Percentiles rank a stretch among this genome's conserved stretches.
Conservation (phyloP, 2,113 vertebrate genomes). For the Apodemus speciosus region DNA sequence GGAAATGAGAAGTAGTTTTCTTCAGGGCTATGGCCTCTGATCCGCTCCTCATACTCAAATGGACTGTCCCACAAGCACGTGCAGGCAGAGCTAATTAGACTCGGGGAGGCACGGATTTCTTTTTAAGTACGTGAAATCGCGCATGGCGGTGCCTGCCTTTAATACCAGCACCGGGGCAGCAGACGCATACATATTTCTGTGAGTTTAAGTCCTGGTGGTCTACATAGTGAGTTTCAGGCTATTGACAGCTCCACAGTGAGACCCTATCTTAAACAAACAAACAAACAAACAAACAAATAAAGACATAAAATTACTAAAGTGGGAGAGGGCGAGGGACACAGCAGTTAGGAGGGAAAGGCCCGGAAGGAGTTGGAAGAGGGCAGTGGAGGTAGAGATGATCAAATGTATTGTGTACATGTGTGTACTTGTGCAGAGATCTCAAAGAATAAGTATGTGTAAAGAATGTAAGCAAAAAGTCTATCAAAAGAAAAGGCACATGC, state of each 20-base stretch:
- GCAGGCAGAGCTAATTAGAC: background rate
- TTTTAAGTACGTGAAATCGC: background rate
- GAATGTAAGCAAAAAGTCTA: background rate
- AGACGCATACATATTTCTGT: background rate
- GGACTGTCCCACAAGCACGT: background rate
- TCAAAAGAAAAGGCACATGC: background rate
- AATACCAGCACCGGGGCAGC: background rate
- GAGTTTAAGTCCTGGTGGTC: background rate
- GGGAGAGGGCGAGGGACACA: too few relatives aligned
- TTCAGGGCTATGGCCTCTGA: background rate
- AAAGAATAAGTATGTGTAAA: background rate
- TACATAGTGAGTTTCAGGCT: background rate
- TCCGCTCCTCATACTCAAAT: too few relatives aligned
- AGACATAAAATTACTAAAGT: background rate
- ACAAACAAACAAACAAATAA: background rate
- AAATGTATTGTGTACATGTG: background rate
- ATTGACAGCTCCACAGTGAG: background rate
- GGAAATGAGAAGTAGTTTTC: too few relatives aligned
- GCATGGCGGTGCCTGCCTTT: background rate
- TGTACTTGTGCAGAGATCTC: background rate
- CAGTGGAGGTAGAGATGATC: background rate
- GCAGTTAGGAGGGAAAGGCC: too few relatives aligned
- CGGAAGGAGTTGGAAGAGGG: too few relatives aligned
- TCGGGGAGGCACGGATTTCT: background rate
- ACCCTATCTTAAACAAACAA: background rate